Evolutionary conservation across 2,113 vertebrate species (phyloP).

Genomic region (Galeopterus variegatus): DNA sequence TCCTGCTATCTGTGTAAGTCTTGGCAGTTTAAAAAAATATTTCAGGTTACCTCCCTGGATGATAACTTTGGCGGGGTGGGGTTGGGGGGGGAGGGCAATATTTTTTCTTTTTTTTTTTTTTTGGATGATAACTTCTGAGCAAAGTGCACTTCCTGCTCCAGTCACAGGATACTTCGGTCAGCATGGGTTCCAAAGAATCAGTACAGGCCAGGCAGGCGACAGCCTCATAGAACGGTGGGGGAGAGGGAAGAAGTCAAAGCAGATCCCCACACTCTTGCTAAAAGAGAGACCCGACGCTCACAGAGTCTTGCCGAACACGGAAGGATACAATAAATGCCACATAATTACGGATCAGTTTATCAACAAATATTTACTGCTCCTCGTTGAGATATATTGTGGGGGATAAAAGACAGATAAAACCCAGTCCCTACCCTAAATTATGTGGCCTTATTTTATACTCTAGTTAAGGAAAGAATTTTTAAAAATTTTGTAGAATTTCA

Average conservation of each 20-base stretch:
- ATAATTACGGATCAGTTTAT: no score
- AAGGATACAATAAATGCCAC: no score
- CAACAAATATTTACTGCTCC: not conserved
- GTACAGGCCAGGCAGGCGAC: no score
- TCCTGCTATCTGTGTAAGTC: not conserved
- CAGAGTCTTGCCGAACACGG: not conserved
- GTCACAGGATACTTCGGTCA: rapidly evolving
- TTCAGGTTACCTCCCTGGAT: not conserved
- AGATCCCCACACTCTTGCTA: not conserved
- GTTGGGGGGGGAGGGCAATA: no score
- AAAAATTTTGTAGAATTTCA: not conserved
- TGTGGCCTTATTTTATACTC: not conserved
- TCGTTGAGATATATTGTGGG: not conserved
- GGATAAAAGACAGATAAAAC: not conserved
- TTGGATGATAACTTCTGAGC: not conserved
- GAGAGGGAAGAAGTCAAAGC: not conserved
- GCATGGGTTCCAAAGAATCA: not conserved
- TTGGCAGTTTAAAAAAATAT: not conserved
- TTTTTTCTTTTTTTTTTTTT: no score
- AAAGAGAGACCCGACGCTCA: not conserved
- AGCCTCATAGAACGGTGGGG: no score
- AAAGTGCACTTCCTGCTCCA: no score
- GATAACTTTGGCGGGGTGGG: no score
- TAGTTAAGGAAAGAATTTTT: not conserved
- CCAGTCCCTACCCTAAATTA: not conserved